These are phyloP conservation scores for Engraulis encrasicolus DNA, from an alignment of 2,113 vertebrate species.

Conservation along the genomic window DNA sequence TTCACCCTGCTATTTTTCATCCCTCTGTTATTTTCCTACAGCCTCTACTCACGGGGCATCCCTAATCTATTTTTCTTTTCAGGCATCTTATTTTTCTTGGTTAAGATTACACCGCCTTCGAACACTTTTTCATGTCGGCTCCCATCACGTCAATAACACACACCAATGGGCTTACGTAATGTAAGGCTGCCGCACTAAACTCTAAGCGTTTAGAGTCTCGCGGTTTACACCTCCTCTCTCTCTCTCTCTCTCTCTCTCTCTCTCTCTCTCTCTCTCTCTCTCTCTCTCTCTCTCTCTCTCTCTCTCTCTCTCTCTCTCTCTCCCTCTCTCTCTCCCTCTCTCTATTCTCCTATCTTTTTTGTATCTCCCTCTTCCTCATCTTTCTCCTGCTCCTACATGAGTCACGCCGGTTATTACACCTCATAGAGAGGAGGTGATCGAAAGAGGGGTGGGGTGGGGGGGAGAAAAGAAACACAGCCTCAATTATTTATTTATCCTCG, in stretches of 20 bases:
- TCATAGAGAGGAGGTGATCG: slow-evolving; percentile 51
- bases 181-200: slow-evolving; percentile 68
- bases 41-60: slow-evolving; percentile 36
- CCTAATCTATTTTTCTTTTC: slow-evolving; percentile 40
- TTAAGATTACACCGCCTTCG: not conserved
- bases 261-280: not conserved
- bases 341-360: not conserved
- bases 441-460: slow-evolving; percentile 41
- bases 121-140: slow-evolving; percentile 38
- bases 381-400: slow-evolving; percentile 72
- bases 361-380: not conserved
- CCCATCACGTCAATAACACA: slow-evolving; percentile 66
- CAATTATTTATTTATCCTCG: slow-evolving; percentile 51
- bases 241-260: slow-evolving; percentile 56
- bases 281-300: too few relatives aligned
- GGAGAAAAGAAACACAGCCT: slow-evolving; percentile 23
- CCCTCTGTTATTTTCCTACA: slow-evolving; percentile 45
- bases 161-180: slow-evolving; percentile 74
- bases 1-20: not conserved
- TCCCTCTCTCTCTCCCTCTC: not conserved
- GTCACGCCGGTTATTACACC: slow-evolving; percentile 75
- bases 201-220: slow-evolving; percentile 69
- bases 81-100: not conserved
- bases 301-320: too few relatives aligned
- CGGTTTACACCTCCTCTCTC: slow-evolving; percentile 49